These are phyloP conservation scores for Syngnathus typhle DNA, from an alignment of 2,113 vertebrate genomes.

Conservation along the genomic window DNA sequence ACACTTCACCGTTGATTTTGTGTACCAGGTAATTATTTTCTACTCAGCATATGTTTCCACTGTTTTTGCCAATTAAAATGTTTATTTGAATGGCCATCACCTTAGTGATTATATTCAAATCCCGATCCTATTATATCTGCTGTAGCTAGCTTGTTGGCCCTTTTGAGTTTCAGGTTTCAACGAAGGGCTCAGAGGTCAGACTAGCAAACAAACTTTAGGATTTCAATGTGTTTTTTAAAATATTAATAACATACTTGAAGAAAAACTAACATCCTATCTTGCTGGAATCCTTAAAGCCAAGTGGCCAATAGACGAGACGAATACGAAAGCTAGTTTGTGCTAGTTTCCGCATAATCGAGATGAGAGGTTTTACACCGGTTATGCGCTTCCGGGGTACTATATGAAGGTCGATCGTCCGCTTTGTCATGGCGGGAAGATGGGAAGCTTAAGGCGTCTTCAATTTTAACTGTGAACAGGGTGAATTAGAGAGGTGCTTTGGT, in stretches of 20 bases:
- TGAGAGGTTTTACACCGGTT: background rate
- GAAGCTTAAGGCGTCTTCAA: slow-evolving; percentile 34
- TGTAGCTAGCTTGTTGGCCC: background rate
- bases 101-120: background rate
- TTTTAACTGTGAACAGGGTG: slow-evolving; percentile 49
- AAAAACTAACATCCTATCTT: background rate
- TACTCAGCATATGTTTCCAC: background rate
- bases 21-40: background rate
- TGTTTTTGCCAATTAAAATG: background rate
- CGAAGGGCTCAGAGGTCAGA: too few species aligned
- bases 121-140: background rate
- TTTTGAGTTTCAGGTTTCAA: background rate
- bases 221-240: too few species aligned
- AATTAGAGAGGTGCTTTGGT: slow-evolving; percentile 40
- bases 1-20: background rate
- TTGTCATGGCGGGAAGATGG: background rate
- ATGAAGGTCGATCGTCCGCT: background rate
- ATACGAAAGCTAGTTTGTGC: background rate
- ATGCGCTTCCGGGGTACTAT: background rate
- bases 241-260: too few species aligned
- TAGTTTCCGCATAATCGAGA: background rate
- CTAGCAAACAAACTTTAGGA: too few species aligned
- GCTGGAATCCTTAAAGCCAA: background rate
- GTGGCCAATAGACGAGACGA: background rate
- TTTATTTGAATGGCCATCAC: background rate